phyloP scores from a whole-genome alignment of 2,113 vertebrate genomes.

The Osmerus eperlanus region DNA sequence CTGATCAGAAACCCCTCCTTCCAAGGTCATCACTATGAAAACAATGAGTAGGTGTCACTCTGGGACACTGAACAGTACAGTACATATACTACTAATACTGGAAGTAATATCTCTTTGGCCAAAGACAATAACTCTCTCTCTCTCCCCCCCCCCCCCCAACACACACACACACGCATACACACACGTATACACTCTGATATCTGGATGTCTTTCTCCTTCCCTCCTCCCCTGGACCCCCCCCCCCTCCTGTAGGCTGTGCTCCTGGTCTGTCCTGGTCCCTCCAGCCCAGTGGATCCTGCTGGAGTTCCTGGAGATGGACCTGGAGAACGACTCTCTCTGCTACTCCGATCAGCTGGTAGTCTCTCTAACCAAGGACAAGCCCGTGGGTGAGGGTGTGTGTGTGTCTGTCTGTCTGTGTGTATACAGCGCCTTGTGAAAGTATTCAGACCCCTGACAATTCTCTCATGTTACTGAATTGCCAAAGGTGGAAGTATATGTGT shows the following conservation, averaged over 20 bases:
- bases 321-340: constrained; percentile 72
- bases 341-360: constrained; percentile 72
- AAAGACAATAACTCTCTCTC: not conserved
- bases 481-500: too few relatives aligned
- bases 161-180: not conserved
- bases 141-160: too few relatives aligned
- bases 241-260: constrained; percentile 66
- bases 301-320: constrained; percentile 69
- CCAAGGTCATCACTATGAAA: constrained; percentile 59
- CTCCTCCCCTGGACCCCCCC: not conserved
- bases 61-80: too few relatives aligned
- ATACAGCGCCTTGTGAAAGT: too few relatives aligned
- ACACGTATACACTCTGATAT: not conserved
- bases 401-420: not conserved
- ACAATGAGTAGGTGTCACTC: constrained; percentile 73
- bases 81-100: not conserved
- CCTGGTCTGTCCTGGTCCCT: constrained; percentile 72
- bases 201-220: not conserved
- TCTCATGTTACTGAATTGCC: too few relatives aligned
- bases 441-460: too few relatives aligned
- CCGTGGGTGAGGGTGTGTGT: constrained; percentile 68
- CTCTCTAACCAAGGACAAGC: constrained; percentile 48
- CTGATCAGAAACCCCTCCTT: constrained; percentile 72
- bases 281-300: constrained; percentile 65
- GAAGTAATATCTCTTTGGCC: not conserved